phyloP scores from a whole-genome alignment of 2,888 invertebrate genomes.

The Athalia rosae region DNA sequence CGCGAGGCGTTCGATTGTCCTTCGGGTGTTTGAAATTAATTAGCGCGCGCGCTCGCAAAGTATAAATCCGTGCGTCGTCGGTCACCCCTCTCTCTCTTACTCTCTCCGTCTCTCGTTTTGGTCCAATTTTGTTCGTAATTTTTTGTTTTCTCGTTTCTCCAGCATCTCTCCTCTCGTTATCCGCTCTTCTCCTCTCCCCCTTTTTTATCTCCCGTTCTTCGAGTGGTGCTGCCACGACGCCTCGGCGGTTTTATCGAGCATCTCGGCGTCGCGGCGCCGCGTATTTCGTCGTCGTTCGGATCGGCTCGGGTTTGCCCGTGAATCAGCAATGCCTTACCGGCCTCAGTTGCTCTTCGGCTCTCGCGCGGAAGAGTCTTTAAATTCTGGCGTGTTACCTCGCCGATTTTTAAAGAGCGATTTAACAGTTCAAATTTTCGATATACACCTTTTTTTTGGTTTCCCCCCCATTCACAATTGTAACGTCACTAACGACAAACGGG shows the following conservation, averaged over 20 bases:
- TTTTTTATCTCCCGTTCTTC: slow-evolving; percentile 44
- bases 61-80: too few species aligned
- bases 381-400: slow-evolving; percentile 53
- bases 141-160: too few species aligned
- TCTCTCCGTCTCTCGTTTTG: too few species aligned
- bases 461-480: slow-evolving; percentile 1
- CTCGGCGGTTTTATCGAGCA: slow-evolving; percentile 59
- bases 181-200: too few species aligned
- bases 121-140: too few species aligned
- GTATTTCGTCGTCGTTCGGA: slow-evolving; percentile 61
- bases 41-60: too few species aligned
- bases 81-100: too few species aligned
- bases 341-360: slow-evolving; percentile 73
- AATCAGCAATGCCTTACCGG: slow-evolving; percentile 56
- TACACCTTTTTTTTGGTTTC: slow-evolving; percentile 18
- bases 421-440: neutral
- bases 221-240: slow-evolving; percentile 67
- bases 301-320: slow-evolving; percentile 56
- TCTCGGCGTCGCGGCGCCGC: slow-evolving; percentile 52
- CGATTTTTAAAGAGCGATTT: slow-evolving; percentile 47
- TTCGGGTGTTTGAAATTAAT: too few species aligned
- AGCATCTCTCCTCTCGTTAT: too few species aligned
- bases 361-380: slow-evolving; percentile 69
- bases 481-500: neutral
- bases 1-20: too few species aligned